Percentiles rank a stretch among this genome's conserved stretches.
Evolutionary conservation across 2,888 invertebrate genomes (phyloP).

Genomic region (Pediacus dermestoides): DNA sequence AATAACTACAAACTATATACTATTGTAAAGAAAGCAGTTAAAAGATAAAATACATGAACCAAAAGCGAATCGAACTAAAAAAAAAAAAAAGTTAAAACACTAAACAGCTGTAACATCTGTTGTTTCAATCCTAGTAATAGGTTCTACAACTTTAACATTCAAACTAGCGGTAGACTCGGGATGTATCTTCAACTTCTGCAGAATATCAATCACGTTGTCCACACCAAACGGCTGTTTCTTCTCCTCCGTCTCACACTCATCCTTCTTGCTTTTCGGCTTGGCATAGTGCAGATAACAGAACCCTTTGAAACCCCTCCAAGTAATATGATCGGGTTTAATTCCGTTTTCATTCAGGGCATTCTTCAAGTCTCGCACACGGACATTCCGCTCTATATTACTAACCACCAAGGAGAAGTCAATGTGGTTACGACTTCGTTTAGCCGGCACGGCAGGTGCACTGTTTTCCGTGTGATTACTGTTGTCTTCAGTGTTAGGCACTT

Average conservation of each 20-base stretch:
- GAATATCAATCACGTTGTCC: conserved; percentile 52
- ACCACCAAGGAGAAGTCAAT: conserved; percentile 62
- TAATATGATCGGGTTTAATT: conserved; percentile 71
- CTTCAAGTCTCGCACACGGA: conserved; percentile 72
- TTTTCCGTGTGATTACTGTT: background rate
- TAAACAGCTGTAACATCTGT: conserved; percentile 53
- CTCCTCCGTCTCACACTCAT: conserved; percentile 16
- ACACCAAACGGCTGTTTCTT: conserved; percentile 44
- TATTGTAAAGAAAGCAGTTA: no score
- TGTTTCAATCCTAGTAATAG: conserved; percentile 53
- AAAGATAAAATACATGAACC: no score
- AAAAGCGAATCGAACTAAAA: no score
- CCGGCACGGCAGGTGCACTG: no score
- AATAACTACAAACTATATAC: no score
- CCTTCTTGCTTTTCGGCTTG: conserved; percentile 52
- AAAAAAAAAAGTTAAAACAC: conserved; percentile 6
- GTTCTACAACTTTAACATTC: conserved; percentile 52
- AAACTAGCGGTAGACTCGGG: conserved; percentile 41
- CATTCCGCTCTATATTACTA: conserved; percentile 68
- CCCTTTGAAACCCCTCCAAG: conserved; percentile 56
- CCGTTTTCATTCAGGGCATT: conserved; percentile 69
- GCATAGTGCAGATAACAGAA: conserved; percentile 67
- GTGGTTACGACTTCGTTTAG: conserved; percentile 12
- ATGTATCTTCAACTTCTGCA: conserved; percentile 50
- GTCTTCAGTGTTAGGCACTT: background rate